Evolutionary conservation across 64 coral and sea anemone genomes (phyloP).

Genomic region (Trachythela sp.): DNA sequence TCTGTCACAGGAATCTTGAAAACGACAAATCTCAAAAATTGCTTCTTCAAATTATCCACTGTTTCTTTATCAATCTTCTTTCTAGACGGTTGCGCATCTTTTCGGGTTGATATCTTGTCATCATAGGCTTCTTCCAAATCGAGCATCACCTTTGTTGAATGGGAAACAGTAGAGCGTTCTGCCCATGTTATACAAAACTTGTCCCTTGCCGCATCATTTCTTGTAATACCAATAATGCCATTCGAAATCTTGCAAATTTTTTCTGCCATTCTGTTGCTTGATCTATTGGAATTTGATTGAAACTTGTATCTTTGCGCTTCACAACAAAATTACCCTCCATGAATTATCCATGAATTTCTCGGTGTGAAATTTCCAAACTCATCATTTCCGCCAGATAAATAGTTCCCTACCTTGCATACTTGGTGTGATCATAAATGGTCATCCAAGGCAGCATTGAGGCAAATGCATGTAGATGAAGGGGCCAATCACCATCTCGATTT

Average conservation of each 20-base stretch:
- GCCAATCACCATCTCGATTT: conserved; percentile 51
- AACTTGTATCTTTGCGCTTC: not conserved
- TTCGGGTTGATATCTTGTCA: not conserved
- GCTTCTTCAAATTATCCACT: not conserved
- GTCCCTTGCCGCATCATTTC: conserved; percentile 1
- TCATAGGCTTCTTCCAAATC: not conserved
- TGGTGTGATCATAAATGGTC: conserved; percentile 39
- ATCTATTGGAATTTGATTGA: not conserved
- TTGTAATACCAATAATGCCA: not conserved
- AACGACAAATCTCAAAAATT: not conserved
- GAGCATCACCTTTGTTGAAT: not conserved
- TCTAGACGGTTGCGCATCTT: not conserved
- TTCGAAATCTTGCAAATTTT: not conserved
- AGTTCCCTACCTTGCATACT: conserved; percentile 40
- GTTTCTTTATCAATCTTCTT: not conserved
- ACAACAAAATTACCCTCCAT: conserved; percentile 4
- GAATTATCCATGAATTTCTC: conserved; percentile 19
- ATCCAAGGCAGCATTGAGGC: conserved; percentile 43
- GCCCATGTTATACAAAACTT: conserved; percentile 12
- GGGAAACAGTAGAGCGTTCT: not conserved
- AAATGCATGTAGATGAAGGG: conserved; percentile 33
- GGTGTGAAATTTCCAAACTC: conserved; percentile 2
- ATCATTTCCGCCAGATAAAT: conserved; percentile 43
- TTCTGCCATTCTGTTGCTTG: not conserved
- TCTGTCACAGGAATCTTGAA: not conserved